These are phyloP conservation scores for Arnoldichthys spilopterus DNA, from an alignment of 2,797 vertebrate genomes.

Conservation along the genomic window DNA sequence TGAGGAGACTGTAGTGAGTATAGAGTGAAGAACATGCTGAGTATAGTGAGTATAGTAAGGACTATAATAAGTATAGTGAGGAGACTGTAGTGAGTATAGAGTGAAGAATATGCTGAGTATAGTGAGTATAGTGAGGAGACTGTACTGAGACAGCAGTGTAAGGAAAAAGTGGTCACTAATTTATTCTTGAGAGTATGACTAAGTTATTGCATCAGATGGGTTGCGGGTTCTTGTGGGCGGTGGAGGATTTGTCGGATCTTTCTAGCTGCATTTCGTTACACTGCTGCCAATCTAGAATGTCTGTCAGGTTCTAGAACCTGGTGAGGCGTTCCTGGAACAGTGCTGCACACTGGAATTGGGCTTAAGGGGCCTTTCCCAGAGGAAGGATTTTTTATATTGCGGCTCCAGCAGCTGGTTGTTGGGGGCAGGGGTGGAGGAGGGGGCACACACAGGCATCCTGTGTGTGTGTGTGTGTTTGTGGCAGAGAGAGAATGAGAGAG, in stretches of 20 bases:
- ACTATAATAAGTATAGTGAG: no score
- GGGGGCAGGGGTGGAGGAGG: background rate
- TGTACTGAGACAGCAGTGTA: background rate
- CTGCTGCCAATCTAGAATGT: background rate
- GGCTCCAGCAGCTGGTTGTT: background rate
- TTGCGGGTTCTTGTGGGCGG: conserved; percentile 5
- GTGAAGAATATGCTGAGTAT: no score
- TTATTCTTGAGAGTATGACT: background rate
- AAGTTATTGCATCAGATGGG: conserved; percentile 14
- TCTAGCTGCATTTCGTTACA: background rate
- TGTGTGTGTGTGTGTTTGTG: conserved; percentile 19
- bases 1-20: no score
- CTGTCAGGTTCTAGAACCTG: background rate
- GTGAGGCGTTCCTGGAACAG: background rate
- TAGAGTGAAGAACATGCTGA: no score
- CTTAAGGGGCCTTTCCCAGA: background rate
- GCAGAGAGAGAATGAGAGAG: no score
- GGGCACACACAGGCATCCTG: conserved; percentile 17
- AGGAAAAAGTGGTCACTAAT: background rate
- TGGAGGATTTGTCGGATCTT: background rate
- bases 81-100: no score
- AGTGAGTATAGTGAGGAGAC: no score
- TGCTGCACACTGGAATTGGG: background rate
- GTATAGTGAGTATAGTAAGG: no score
- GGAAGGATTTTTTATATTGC: background rate